Base-by-base conservation (phyloP, 2,888 invertebrate species). In the Parelbella ahira region DNA sequence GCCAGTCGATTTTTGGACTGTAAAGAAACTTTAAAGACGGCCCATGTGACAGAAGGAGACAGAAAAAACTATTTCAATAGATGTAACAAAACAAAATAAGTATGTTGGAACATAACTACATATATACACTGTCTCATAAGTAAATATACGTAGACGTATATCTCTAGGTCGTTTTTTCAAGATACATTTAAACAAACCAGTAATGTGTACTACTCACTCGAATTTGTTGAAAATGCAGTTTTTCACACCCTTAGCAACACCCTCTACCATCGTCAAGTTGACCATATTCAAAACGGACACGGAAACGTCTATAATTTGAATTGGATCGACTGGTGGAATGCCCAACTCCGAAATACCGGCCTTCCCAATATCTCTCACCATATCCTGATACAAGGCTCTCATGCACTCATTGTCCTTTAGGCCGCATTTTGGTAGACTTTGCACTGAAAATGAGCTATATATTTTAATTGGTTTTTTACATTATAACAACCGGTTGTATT, bases 261-360 rank as follows among this genome's bases (percentile, higher is more conserved):
- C 74, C 4, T 74, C 64, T 1, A 56, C 36, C 9, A 75, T 8
- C 0, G 60, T 66, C 0, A 73, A 29, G 5, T 64, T 53, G 0
- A 67, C 3, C 4, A 62, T n/a, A 12, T 62, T 45, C 1, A 61
- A 37, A 1, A 72, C 12, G 1, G 38, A 50, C 1, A 72, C 52
- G 0, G 54, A 44, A 0, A 70, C 45, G 39, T 71, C 54, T 11
- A 36, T 42, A 0, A 76, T 4, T 1, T 41, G 8, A 1, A 71
- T 45, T 0, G 76, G 74, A 34, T 76, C 75, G 1, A 70, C 46
- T 0, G 67, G 51, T 1, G 66, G 63, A 25, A 76, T 67, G 0
- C 52, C 48, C 1, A 68, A 8, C 4, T 69, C 66, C 0, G 57
- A 45, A 0, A 66, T 50, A 7, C 76, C 76, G 0, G 42, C 37